These are phyloP conservation scores for Odontocerum albicorne DNA, from an alignment of 2,888 invertebrate genomes.

Conservation along the genomic window DNA sequence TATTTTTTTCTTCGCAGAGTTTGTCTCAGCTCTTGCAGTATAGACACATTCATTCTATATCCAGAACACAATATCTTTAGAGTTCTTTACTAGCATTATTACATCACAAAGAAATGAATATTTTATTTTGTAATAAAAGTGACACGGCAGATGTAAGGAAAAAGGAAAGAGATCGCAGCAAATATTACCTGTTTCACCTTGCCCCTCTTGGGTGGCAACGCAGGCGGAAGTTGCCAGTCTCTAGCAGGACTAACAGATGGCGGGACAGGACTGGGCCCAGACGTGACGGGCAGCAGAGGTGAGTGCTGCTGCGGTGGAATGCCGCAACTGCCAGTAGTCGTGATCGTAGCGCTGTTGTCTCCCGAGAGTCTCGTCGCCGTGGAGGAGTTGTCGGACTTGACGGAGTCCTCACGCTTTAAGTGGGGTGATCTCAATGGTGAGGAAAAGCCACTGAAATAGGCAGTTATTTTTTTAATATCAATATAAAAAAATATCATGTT, in stretches of 20 bases:
- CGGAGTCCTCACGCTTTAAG: conserved; percentile 25
- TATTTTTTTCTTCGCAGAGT: too few relatives aligned
- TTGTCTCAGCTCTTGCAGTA: too few relatives aligned
- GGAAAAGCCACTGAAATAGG: conserved; percentile 27
- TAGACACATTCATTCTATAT: too few relatives aligned
- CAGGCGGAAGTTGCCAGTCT: conserved; percentile 42
- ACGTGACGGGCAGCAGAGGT: too few relatives aligned
- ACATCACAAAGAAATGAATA: too few relatives aligned
- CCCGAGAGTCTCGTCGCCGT: conserved; percentile 46
- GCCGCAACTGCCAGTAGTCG: conserved; percentile 47
- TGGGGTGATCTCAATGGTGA: conserved; percentile 31
- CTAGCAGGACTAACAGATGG: too few relatives aligned
- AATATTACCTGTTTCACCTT: conserved; percentile 48
- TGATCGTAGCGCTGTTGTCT: too few relatives aligned
- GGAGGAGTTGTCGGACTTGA: conserved; percentile 28
- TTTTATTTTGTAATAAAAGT: too few relatives aligned
- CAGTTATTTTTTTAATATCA: not conserved
- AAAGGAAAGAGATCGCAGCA: not conserved
- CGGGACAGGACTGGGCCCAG: too few relatives aligned
- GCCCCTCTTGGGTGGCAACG: conserved; percentile 60
- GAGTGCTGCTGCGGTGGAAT: conserved; percentile 31
- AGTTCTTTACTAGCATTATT: too few relatives aligned
- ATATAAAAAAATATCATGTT: not conserved
- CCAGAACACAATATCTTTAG: too few relatives aligned
- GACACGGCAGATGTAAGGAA: too few relatives aligned